Conservation (phyloP, 1,140 invertebrate genomes). For the Rhysida immarginata region DNA sequence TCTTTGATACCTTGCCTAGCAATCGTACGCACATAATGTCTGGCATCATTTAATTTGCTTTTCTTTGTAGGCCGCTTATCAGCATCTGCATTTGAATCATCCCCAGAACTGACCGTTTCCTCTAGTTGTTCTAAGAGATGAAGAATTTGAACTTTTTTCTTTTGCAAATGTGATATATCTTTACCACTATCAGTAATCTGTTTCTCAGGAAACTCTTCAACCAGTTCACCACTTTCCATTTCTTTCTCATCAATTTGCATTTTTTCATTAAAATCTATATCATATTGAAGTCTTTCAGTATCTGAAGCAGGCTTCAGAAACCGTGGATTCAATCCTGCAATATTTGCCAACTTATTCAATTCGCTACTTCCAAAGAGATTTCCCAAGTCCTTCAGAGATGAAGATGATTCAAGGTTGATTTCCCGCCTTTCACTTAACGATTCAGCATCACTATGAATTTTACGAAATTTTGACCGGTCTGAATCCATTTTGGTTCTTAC, state of each 20-base stretch:
- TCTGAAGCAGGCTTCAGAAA: not conserved
- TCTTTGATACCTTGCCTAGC: not conserved
- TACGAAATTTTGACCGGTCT: not conserved
- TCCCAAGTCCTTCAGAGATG: not conserved
- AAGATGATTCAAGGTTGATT: not conserved
- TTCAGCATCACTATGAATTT: conserved; percentile 4
- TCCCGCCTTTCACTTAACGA: not conserved
- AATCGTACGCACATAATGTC: not conserved
- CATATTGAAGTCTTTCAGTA: not conserved
- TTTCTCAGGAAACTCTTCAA: conserved; percentile 12
- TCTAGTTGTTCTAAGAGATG: conserved; percentile 24
- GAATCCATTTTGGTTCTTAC: conserved; percentile 2
- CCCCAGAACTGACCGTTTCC: not conserved
- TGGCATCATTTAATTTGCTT: not conserved
- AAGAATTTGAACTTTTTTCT: conserved; percentile 25
- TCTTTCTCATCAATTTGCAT: conserved; percentile 10
- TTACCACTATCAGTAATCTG: conserved; percentile 13
- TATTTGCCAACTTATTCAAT: not conserved
- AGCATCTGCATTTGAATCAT: not conserved
- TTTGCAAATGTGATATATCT: conserved; percentile 24
- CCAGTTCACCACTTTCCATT: conserved; percentile 10
- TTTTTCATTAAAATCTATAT: conserved; percentile 21
- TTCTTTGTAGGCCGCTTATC: not conserved
- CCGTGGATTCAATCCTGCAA: not conserved
- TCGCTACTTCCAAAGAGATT: not conserved